These are phyloP conservation scores for Pararge aegeria DNA, from an alignment of 1,140 invertebrate genomes.

Conservation along the genomic window DNA sequence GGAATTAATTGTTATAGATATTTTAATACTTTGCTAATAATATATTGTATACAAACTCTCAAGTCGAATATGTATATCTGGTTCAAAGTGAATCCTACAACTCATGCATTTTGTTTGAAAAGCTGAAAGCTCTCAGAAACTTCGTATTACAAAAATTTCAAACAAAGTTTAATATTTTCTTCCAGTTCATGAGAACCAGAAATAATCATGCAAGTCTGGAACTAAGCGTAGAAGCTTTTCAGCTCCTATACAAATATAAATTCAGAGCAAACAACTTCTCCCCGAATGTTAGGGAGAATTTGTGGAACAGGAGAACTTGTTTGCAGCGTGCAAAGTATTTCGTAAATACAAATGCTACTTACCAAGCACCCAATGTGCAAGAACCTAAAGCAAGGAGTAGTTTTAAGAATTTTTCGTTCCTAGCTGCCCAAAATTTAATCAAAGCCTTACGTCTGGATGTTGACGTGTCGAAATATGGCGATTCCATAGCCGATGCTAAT, in stretches of 20 bases:
- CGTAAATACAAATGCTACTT: too few species aligned
- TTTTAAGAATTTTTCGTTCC: slow-evolving; percentile 48
- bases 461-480: slow-evolving; percentile 44
- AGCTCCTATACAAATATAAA: background rate
- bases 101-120: too few species aligned
- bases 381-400: slow-evolving; percentile 43
- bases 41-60: too few species aligned
- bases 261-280: too few species aligned
- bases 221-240: background rate
- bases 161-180: background rate
- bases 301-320: too few species aligned
- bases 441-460: slow-evolving; percentile 38
- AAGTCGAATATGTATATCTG: too few species aligned
- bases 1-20: too few species aligned
- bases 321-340: too few species aligned
- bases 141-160: background rate
- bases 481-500: slow-evolving; percentile 47
- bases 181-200: background rate
- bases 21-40: too few species aligned
- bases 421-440: slow-evolving; percentile 43
- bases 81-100: too few species aligned
- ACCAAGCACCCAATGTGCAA: slow-evolving; percentile 50
- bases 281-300: too few species aligned
- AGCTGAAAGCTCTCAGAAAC: background rate
- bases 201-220: background rate